These are phyloP conservation scores for Epinotia nisella DNA, from an alignment of 2,888 invertebrate genomes.

Conservation along the genomic window DNA sequence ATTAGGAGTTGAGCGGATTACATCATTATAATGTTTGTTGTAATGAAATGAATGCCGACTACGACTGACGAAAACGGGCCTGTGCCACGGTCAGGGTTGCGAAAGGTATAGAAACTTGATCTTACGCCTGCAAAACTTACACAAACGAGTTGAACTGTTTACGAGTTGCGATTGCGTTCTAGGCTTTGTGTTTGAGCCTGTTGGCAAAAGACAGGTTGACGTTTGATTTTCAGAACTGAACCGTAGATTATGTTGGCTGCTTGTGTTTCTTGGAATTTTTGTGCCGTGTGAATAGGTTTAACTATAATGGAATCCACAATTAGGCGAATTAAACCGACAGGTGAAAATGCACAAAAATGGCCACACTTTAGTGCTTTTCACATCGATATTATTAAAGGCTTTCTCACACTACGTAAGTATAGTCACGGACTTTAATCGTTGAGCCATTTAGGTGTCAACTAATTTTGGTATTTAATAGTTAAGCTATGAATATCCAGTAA, in stretches of 20 bases:
- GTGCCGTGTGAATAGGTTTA: background rate
- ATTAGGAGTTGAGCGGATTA: conserved; percentile 19
- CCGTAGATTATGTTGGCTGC: no score
- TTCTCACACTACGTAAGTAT: no score
- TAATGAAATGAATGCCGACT: conserved; percentile 39
- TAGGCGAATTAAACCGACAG: no score
- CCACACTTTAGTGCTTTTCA: no score
- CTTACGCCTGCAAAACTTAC: conserved; percentile 20
- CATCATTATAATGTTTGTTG: conserved; percentile 41
- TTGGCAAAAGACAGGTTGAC: background rate
- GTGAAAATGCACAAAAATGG: no score
- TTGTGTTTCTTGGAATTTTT: background rate
- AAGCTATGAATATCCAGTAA: no score
- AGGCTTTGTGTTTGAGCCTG: background rate
- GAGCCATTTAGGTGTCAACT: no score
- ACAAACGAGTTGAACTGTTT: conserved; percentile 7
- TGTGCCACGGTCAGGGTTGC: conserved; percentile 44
- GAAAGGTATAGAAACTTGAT: conserved; percentile 45
- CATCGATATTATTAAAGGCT: no score
- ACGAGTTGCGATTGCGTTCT: conserved; percentile 6
- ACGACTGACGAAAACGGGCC: conserved; percentile 35
- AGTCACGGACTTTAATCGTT: no score
- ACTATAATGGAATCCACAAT: no score
- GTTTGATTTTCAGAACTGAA: background rate
- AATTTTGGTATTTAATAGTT: no score